phyloP scores from a whole-genome alignment of 2,888 invertebrate genomes.

The Drosophila kanekoi region DNA sequence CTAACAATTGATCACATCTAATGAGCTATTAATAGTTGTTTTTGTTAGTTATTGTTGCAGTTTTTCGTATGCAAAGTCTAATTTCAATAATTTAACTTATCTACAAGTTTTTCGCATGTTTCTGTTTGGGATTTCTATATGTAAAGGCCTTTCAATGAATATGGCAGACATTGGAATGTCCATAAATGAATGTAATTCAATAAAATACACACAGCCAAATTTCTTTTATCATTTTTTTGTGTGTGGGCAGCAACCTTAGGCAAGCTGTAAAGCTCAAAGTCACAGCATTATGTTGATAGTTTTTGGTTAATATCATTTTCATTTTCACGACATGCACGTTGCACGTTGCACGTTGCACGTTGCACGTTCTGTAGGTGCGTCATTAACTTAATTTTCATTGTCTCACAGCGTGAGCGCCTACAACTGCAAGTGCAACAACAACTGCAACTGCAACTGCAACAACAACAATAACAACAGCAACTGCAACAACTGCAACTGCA shows the following conservation, averaged over 20 bases:
- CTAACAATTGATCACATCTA: too few species aligned
- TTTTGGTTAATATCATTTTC: conserved; percentile 32
- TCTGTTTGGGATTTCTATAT: too few species aligned
- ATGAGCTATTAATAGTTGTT: too few species aligned
- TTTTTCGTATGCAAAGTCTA: too few species aligned
- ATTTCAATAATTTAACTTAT: too few species aligned
- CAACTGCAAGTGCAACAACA: conserved; percentile 9
- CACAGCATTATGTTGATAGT: conserved; percentile 19
- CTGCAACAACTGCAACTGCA: conserved; percentile 6
- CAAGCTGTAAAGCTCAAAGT: conserved; percentile 23
- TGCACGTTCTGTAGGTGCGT: conserved; percentile 39
- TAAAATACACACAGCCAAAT: background rate
- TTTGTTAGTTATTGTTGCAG: too few species aligned
- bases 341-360: conserved; percentile 23
- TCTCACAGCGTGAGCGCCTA: conserved; percentile 22
- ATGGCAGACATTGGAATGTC: conserved; percentile 1
- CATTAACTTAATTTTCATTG: conserved; percentile 46
- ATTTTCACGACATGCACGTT: conserved; percentile 26
- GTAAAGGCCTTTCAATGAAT: too few species aligned
- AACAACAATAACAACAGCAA: too few species aligned
- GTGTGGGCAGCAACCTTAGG: conserved; percentile 23
- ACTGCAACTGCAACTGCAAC: conserved; percentile 2
- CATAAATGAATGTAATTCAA: background rate
- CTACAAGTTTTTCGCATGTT: too few species aligned
- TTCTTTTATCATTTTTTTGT: background rate